These are phyloP conservation scores for Plectropomus leopardus DNA, from an alignment of 2,113 vertebrate genomes.

Conservation along the genomic window DNA sequence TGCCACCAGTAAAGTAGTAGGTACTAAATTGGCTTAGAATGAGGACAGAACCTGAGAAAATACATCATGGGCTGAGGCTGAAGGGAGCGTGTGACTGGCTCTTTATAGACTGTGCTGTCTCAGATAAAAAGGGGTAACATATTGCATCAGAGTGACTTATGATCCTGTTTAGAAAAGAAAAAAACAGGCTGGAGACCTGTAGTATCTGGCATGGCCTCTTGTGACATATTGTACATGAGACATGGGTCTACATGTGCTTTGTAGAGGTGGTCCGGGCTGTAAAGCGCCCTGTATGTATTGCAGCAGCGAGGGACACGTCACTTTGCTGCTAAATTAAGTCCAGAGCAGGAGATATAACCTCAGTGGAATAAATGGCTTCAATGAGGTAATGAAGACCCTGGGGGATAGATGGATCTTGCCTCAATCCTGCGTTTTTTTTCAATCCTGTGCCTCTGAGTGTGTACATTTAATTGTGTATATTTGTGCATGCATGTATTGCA, in stretches of 20 bases:
- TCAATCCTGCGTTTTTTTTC: constrained; percentile 26
- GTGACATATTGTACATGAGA: constrained; percentile 15
- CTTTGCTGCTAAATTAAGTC: constrained; percentile 67
- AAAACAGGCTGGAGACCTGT: constrained; percentile 6
- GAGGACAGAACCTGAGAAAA: constrained; percentile 25
- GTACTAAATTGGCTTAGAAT: constrained; percentile 28
- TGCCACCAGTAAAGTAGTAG: constrained; percentile 22
- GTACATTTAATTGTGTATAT: constrained; percentile 10
- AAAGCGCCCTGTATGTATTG: background rate
- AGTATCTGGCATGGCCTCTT: background rate
- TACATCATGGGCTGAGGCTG: constrained; percentile 18
- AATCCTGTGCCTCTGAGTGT: background rate
- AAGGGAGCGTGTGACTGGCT: constrained; percentile 8
- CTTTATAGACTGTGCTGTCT: constrained; percentile 16
- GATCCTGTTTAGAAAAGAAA: constrained; percentile 15
- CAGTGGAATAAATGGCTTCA: constrained; percentile 71
- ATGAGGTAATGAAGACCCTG: constrained; percentile 75
- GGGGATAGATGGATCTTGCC: constrained; percentile 57
- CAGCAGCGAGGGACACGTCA: constrained; percentile 41
- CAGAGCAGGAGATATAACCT: constrained; percentile 54
- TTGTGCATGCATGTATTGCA: background rate
- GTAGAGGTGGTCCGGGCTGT: constrained; percentile 30
- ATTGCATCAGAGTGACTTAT: constrained; percentile 31
- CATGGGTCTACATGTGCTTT: constrained; percentile 6
- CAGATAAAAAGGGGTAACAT: background rate